Evolutionary conservation across 2,888 invertebrate genomes (phyloP), one percentile per base, ranked within the genome.

Genomic region (Abrostola triplasia): DNA sequence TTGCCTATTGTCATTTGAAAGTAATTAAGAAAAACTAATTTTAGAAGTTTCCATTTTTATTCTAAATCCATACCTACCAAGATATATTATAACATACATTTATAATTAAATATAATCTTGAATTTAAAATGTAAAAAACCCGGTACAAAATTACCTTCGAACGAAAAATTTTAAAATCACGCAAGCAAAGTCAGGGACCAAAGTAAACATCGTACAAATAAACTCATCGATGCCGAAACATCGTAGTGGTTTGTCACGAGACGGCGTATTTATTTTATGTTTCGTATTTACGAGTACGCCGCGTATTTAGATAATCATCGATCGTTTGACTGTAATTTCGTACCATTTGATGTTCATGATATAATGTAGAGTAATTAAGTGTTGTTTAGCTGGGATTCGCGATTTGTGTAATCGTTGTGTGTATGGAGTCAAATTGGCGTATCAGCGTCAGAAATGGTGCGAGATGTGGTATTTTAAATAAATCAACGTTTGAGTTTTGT

Each of bases 161-260:
- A 24, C 24, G 24, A 24, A 4, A 24, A 24, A 24, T 24, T 24
- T 24, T 2, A 24, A 24, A 24, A 24, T 5, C 36, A 35, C 6
- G 10, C 6, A 52, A 44, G 58, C 47, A 41, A 50, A 50, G 12
- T 8, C 49, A 9, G 6, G 35, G 9, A 11, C 12, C 40, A 40
- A 37, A 49, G 6, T 6, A 35, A n/a, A 41, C 11, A 9, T 54
- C 36, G 13, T 13, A 73, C 72, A 66, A 79, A 85, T 86, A 76
- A 77, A 86, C 82, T 60, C 77, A 83, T 86, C 74, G 74, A 77
- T 78, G 65, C 55, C 35, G 55, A 63, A 77, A 73, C 73, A 70
- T 69, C 73, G 74, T 58, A 70, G 42, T 56, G 59, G 53, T 62
- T 62, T 58, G 64, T 71, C 78, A 79, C 72, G 73, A 64, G 75